Percentiles rank a stretch among this genome's conserved stretches.
Evolutionary conservation across 2,888 invertebrate species (phyloP).

Genomic region (Fissipunctia ypsillon): DNA sequence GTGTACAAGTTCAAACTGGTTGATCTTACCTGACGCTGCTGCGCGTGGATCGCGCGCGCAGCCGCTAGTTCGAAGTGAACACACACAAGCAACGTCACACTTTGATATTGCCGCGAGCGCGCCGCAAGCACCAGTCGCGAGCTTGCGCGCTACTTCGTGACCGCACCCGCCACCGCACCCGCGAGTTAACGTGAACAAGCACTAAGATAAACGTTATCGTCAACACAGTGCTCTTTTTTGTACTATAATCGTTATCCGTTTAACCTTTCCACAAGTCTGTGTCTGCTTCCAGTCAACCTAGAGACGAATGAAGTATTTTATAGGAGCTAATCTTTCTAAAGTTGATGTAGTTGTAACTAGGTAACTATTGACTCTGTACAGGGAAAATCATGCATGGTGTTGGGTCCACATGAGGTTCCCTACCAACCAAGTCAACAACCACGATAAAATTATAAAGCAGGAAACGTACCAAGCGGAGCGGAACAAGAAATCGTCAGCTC

Average conservation of each 20-base stretch:
- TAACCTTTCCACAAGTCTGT: conserved; percentile 13
- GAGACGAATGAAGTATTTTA: background rate
- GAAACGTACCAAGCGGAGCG: background rate
- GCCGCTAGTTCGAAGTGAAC: too few relatives aligned
- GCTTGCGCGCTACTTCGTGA: too few relatives aligned
- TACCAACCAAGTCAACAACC: background rate
- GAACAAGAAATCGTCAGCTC: background rate
- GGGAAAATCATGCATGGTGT: background rate
- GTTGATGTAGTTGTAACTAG: background rate
- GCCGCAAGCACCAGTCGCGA: too few relatives aligned
- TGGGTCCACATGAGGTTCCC: background rate
- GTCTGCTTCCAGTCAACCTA: background rate
- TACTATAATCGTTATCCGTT: background rate
- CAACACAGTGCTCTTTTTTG: background rate
- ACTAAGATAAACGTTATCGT: conserved; percentile 5
- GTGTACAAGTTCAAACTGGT: too few relatives aligned
- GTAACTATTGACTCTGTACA: background rate
- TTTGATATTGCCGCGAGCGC: too few relatives aligned
- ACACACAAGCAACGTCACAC: too few relatives aligned
- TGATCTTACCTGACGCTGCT: too few relatives aligned
- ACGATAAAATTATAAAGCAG: background rate
- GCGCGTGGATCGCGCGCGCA: too few relatives aligned
- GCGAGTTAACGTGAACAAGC: too few relatives aligned
- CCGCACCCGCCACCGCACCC: too few relatives aligned
- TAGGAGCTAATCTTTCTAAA: conserved; percentile 3